Evolutionary conservation across 1,140 invertebrate species (phyloP).

Genomic region (Philotrypesis tridentata): DNA sequence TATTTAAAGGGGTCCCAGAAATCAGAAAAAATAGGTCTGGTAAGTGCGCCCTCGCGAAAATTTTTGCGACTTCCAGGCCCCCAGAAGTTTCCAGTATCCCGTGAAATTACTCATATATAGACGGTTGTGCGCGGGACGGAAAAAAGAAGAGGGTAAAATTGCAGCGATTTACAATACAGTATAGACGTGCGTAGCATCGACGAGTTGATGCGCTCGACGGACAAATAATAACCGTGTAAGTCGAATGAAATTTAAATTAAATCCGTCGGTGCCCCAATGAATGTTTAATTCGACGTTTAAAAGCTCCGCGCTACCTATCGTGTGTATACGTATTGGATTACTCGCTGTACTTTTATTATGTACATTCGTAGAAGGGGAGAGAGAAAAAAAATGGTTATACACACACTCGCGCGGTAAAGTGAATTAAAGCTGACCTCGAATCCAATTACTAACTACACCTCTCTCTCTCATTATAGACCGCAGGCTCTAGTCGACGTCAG

Average conservation of each 20-base stretch:
- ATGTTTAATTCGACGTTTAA: neutral
- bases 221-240: slow-evolving; percentile 4
- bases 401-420: neutral
- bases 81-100: no score
- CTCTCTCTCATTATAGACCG: neutral
- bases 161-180: neutral
- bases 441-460: neutral
- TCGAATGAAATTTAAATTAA: slow-evolving; percentile 2
- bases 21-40: no score
- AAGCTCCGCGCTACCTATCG: neutral
- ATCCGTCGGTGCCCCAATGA: neutral
- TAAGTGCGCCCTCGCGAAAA: no score
- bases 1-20: no score
- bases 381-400: neutral
- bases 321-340: no score
- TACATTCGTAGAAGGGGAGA: no score
- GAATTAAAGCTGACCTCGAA: neutral
- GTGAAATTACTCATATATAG: no score
- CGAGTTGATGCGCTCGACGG: neutral
- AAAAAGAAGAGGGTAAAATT: neutral
- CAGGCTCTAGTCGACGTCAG: no score
- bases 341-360: neutral
- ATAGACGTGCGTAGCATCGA: neutral
- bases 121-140: neutral
- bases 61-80: no score